Base-by-base conservation (phyloP, 2,797 vertebrate species). In the Fistularia commersonii region DNA sequence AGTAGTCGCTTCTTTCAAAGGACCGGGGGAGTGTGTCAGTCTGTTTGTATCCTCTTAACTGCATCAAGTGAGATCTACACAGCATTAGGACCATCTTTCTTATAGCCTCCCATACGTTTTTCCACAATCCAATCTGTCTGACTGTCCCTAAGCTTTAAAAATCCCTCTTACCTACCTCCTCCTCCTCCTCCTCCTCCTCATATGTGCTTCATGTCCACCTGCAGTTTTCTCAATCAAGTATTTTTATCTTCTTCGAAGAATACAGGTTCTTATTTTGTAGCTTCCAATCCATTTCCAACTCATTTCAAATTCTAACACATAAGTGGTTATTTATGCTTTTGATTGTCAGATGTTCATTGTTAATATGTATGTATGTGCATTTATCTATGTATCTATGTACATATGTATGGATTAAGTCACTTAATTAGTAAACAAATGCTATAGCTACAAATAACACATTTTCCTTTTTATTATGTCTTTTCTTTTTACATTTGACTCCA, bases 1-100 rank as follows among this genome's bases (percentile, higher is more conserved):
- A 51, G 44, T 23, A 66, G 39, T 47, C 51, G 47, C 56, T 55
- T 45, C 51, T 52, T 50, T 35, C 32, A 43, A 55, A 1, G 56
- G 54, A 56, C 46, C 14, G 43, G 12, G 52, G 49, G 38, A 45
- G 57, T 41, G 32, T 36, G 58, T 64, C 41, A 5, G 45, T 45
- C 37, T 61, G 57, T 45, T 31, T 51, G 32, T 8, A 11, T 50
- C 7, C 44, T 33, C 15, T 51, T 7, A 50, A 33, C 35, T 45
- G 51, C 43, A 41, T 50, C 47, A 44, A 54, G 41, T n/a, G 45
- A 65, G 51, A 55, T 67, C 61, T 40, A 7, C 5, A 6, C 11
- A 53, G 15, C 39, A 9, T 36, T 38, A 43, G 9, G 11, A 40
- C 45, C 31, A 38, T 12, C 12, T 7, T 41, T 33, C 43, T 58